phyloP scores from a whole-genome alignment of 35 echinoderm and acorn worm genomes.

The Ophioderma brevispina region DNA sequence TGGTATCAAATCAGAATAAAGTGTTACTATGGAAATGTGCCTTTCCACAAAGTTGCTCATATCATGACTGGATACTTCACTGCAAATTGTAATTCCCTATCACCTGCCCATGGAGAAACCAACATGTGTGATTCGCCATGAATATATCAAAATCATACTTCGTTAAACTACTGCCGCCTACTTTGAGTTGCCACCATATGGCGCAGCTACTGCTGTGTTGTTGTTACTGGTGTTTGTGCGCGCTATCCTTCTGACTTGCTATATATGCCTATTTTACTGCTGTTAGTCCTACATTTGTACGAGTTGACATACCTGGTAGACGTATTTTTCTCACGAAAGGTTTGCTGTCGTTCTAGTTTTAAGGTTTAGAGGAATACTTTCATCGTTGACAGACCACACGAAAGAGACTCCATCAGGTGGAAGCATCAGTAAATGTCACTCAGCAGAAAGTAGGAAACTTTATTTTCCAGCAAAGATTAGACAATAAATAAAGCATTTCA shows the following conservation, averaged over 20 bases:
- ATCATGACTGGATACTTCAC: constrained; percentile 54
- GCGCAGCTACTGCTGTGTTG: no score
- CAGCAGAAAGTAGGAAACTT: constrained; percentile 62
- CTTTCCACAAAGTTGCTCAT: constrained; percentile 17
- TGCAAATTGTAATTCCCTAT: constrained; percentile 51
- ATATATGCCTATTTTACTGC: no score
- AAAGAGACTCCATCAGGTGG: constrained; percentile 41
- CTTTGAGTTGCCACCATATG: no score
- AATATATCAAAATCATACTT: no score
- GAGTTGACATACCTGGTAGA: constrained; percentile 64
- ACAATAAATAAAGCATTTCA: not conserved
- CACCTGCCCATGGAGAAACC: constrained; percentile 30
- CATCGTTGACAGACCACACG: constrained; percentile 65
- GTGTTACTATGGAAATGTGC: constrained; percentile 44
- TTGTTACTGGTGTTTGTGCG: no score
- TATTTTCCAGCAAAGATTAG: not conserved
- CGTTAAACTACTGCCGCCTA: no score
- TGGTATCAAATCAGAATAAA: constrained; percentile 49
- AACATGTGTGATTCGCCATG: no score
- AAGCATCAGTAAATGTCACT: constrained; percentile 63
- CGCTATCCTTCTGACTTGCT: no score
- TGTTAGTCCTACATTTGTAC: no score
- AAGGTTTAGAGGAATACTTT: constrained; percentile 51
- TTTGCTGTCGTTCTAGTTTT: constrained; percentile 46
- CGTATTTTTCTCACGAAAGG: constrained; percentile 40